A percentile compares a stretch with the other conserved stretches of the same genome.
These are phyloP conservation scores for Peromyscus attwateri DNA, from an alignment of 2,797 vertebrate species.

Conservation along the genomic window DNA sequence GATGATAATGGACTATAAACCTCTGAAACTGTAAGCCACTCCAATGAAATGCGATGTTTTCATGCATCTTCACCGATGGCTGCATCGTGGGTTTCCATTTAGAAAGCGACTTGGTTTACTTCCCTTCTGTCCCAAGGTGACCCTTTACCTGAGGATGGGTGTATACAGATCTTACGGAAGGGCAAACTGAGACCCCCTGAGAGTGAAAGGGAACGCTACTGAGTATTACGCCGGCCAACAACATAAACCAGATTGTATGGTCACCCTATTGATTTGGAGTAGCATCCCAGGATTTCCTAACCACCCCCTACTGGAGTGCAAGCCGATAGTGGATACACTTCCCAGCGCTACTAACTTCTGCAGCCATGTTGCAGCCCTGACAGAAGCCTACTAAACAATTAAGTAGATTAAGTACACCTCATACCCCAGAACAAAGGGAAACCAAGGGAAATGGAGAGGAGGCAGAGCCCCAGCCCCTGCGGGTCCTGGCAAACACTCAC, in stretches of 20 bases:
- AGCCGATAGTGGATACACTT: background rate
- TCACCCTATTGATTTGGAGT: background rate
- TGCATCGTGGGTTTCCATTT: background rate
- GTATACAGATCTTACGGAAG: background rate
- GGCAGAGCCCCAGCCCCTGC: background rate
- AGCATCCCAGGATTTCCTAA: background rate
- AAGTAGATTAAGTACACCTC: background rate
- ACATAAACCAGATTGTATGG: background rate
- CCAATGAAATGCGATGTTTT: background rate
- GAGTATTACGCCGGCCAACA: background rate
- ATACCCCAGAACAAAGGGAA: constrained; percentile 8
- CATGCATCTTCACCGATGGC: background rate
- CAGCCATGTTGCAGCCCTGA: background rate
- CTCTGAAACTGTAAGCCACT: too few species aligned
- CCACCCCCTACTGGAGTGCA: background rate
- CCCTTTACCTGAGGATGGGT: background rate
- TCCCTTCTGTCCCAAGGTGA: background rate
- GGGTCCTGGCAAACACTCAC: background rate
- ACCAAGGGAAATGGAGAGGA: background rate
- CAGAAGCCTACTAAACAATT: background rate
- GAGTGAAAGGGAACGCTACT: constrained; percentile 13
- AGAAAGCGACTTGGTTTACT: background rate
- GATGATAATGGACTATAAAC: too few species aligned
- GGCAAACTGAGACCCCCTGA: background rate
- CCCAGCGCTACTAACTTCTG: constrained; percentile 6